Percentiles rank a stretch among this genome's conserved stretches.
phyloP scores from a whole-genome alignment of 2,113 vertebrate species.

The Scomber scombrus region DNA sequence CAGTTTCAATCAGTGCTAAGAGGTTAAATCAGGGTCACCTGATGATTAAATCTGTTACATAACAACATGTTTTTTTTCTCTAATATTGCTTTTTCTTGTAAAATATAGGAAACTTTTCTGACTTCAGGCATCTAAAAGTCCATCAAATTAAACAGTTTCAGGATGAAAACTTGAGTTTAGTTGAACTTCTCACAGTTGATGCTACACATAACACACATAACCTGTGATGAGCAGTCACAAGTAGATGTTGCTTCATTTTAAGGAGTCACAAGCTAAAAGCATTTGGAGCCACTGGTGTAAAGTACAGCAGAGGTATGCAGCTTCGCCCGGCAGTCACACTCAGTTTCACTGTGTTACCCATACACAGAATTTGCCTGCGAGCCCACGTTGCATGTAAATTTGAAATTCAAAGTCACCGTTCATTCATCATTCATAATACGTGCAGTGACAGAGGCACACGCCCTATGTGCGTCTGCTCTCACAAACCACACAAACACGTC shows the following conservation, averaged over 20 bases:
- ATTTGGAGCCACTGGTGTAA: neutral
- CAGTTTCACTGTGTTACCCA: neutral
- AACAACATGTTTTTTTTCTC: too few species aligned
- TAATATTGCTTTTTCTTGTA: too few species aligned
- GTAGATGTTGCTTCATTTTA: neutral
- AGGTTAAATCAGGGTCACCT: too few species aligned
- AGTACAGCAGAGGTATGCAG: neutral
- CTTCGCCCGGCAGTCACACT: neutral
- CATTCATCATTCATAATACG: neutral
- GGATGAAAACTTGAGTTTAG: neutral
- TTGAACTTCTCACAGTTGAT: neutral
- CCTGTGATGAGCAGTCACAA: neutral
- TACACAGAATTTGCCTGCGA: neutral
- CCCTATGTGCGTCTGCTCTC: neutral
- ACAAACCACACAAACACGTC: neutral
- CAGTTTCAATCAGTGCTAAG: too few species aligned
- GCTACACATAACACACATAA: too few species aligned
- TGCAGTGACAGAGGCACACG: neutral
- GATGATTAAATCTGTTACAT: too few species aligned
- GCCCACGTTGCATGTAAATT: neutral
- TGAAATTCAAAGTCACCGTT: slow-evolving; percentile 19
- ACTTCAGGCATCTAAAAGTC: too few species aligned
- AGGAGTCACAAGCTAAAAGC: neutral
- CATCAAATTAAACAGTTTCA: too few species aligned
- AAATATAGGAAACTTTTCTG: too few species aligned